Evolutionary conservation across 2,113 vertebrate genomes (phyloP).

Genomic region (Candoia aspera): DNA sequence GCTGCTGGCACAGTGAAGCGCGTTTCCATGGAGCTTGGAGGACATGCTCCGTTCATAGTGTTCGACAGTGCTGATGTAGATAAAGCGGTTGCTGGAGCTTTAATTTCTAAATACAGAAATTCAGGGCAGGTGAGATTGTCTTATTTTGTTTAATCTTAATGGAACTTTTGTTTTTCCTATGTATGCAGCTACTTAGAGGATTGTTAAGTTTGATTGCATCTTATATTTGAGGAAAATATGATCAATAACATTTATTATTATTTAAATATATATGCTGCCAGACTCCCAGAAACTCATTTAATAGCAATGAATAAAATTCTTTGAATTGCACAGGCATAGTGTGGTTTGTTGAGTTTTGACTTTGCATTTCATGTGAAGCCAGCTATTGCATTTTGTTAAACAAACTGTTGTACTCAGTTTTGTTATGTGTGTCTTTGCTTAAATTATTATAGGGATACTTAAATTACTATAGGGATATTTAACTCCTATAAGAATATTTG

Average conservation of each 20-base stretch:
- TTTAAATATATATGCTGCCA: no score
- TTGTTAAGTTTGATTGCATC: not conserved
- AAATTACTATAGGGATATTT: no score
- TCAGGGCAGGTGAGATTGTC: slow-evolving; percentile 85
- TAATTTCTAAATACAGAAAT: slow-evolving; percentile 93
- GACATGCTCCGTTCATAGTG: slow-evolving; percentile 95
- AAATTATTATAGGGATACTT: no score
- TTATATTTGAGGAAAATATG: not conserved
- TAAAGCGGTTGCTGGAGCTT: slow-evolving; percentile 85
- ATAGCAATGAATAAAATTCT: not conserved
- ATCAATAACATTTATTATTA: no score
- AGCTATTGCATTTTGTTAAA: no score
- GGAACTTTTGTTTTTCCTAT: not conserved
- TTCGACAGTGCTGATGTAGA: slow-evolving; percentile 90
- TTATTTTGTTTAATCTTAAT: not conserved
- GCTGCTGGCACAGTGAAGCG: slow-evolving; percentile 90
- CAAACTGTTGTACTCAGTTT: no score
- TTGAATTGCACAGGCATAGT: not conserved
- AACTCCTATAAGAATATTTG: no score
- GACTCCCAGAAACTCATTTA: no score
- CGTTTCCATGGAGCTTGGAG: slow-evolving; percentile 96
- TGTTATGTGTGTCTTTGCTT: no score
- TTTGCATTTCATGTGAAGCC: no score
- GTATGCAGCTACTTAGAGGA: not conserved
- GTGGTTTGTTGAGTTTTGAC: no score